Evolutionary conservation across 23 tunicate genomes (phyloP).

Genomic region (Ciona savignyi): DNA sequence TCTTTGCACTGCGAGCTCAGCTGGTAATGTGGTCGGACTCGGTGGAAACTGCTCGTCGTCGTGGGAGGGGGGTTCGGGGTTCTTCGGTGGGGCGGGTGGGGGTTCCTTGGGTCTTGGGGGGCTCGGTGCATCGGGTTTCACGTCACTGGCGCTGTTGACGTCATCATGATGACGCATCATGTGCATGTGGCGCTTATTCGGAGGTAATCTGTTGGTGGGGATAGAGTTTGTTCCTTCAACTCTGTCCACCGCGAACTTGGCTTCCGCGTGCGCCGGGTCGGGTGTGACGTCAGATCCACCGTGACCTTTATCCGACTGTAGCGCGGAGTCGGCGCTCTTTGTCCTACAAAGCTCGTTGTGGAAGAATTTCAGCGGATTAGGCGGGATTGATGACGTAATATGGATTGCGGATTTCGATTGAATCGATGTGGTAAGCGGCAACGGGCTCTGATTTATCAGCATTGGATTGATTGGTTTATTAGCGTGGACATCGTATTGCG

Average conservation of each 20-base stretch:
- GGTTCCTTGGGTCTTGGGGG: background rate
- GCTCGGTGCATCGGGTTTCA: background rate
- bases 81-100: background rate
- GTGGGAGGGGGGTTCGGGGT: background rate
- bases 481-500: background rate
- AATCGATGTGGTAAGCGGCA: background rate
- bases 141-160: background rate
- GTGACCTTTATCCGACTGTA: background rate
- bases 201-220: conserved; percentile 63
- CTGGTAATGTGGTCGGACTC: background rate
- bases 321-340: conserved; percentile 58
- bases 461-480: background rate
- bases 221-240: conserved; percentile 22
- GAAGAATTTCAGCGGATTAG: conserved; percentile 5
- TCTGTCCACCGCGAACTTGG: background rate
- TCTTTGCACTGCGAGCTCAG: background rate
- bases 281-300: background rate
- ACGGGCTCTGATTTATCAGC: background rate
- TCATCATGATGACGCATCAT: conserved; percentile 43
- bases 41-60: background rate
- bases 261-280: background rate
- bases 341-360: conserved; percentile 47
- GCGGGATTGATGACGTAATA: background rate
- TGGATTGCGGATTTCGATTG: background rate
- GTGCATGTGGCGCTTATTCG: conserved; percentile 68